Conservation (phyloP, 2,888 invertebrate genomes). For the Himalopsyche anomala region DNA sequence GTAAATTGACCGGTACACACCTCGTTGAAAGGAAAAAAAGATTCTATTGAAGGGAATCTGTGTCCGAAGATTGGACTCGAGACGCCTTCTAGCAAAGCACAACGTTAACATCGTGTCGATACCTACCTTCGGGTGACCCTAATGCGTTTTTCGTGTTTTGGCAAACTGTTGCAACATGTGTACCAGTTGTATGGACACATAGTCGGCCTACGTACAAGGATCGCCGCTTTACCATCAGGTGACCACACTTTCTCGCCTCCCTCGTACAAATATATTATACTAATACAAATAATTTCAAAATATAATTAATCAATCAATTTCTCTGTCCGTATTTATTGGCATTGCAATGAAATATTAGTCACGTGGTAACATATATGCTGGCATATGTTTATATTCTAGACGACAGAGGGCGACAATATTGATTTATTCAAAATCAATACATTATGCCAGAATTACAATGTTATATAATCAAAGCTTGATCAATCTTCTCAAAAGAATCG, state of each 20-base stretch:
- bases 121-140: constrained; percentile 46
- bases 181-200: constrained; percentile 48
- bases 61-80: not conserved
- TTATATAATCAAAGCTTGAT: no score
- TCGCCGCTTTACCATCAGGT: constrained; percentile 16
- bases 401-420: no score
- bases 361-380: no score
- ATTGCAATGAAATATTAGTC: no score
- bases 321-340: no score
- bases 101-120: constrained; percentile 17
- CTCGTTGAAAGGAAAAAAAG: not conserved
- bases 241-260: not conserved
- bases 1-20: no score
- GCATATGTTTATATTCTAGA: no score
- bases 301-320: no score
- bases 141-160: constrained; percentile 61
- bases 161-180: constrained; percentile 60
- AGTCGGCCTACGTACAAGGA: constrained; percentile 27
- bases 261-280: not conserved
- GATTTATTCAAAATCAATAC: no score
- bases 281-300: no score
- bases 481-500: no score
- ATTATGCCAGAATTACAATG: no score
- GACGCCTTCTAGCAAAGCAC: constrained; percentile 25
- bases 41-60: not conserved